Conservation (phyloP, 2,797 vertebrate species). For the Leptatherina wallacei region DNA sequence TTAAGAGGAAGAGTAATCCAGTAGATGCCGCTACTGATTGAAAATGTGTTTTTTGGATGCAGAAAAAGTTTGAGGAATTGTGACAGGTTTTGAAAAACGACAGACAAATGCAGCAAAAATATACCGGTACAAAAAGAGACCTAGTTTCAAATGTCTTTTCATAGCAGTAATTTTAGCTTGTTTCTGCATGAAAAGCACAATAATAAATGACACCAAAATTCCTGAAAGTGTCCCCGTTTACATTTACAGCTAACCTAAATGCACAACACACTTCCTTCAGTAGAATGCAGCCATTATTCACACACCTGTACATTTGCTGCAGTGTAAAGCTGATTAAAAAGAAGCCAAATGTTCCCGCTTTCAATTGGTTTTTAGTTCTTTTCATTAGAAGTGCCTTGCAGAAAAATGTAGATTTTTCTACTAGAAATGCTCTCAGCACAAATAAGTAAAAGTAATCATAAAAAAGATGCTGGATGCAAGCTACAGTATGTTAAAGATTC, state of each 20-base stretch:
- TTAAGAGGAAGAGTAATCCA: conserved; percentile 31
- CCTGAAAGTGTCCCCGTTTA: background rate
- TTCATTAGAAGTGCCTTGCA: background rate
- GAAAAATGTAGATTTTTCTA: too few species aligned
- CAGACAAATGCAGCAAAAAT: background rate
- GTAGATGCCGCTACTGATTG: conserved; percentile 5
- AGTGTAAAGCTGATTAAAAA: background rate
- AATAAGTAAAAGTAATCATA: background rate
- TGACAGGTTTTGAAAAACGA: background rate
- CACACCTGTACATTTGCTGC: background rate
- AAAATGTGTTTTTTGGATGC: background rate
- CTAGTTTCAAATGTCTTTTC: background rate
- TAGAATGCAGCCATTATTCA: background rate
- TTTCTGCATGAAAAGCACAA: background rate
- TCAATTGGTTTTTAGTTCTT: too few species aligned
- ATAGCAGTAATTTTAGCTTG: background rate
- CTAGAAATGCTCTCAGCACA: background rate
- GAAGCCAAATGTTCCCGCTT: too few species aligned
- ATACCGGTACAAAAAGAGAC: background rate
- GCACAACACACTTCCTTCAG: background rate
- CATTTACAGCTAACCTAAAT: background rate
- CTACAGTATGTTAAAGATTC: background rate
- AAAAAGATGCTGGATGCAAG: background rate
- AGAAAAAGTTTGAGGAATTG: conserved; percentile 8
- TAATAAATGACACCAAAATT: background rate